A percentile compares a stretch with the other conserved stretches of the same genome.
Evolutionary conservation across 2,797 vertebrate genomes (phyloP).

Genomic region (Paguma larvata): DNA sequence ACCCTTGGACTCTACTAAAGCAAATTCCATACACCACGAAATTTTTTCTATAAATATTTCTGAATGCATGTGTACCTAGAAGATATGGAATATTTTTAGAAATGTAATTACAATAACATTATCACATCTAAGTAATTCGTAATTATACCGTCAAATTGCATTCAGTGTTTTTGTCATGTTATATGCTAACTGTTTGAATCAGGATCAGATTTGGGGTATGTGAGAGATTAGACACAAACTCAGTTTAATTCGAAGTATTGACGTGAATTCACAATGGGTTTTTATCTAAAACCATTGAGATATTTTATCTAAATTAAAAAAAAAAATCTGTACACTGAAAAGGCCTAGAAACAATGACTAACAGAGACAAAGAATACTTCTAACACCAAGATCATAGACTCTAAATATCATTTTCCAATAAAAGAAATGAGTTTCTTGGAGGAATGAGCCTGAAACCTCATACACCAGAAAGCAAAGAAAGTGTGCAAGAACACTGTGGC

Average conservation of each 20-base stretch:
- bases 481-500: too few species aligned
- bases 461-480: background rate
- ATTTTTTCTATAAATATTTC: constrained; percentile 36
- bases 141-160: background rate
- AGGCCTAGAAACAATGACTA: constrained; percentile 8
- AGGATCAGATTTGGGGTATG: background rate
- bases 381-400: background rate
- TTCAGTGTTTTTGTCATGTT: constrained; percentile 12
- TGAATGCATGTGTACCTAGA: background rate
- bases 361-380: background rate
- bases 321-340: background rate
- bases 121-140: background rate
- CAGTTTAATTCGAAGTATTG: background rate
- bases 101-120: background rate
- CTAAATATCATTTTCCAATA: background rate
- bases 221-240: background rate
- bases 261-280: background rate
- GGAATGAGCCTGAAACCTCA: background rate
- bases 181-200: background rate
- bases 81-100: background rate
- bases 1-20: constrained; percentile 8
- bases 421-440: background rate
- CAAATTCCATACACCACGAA: background rate
- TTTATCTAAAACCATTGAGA: constrained; percentile 45
- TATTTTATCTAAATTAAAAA: background rate